These are phyloP conservation scores for Podargus strigoides DNA, from an alignment of 2,797 vertebrate genomes.

Conservation along the genomic window DNA sequence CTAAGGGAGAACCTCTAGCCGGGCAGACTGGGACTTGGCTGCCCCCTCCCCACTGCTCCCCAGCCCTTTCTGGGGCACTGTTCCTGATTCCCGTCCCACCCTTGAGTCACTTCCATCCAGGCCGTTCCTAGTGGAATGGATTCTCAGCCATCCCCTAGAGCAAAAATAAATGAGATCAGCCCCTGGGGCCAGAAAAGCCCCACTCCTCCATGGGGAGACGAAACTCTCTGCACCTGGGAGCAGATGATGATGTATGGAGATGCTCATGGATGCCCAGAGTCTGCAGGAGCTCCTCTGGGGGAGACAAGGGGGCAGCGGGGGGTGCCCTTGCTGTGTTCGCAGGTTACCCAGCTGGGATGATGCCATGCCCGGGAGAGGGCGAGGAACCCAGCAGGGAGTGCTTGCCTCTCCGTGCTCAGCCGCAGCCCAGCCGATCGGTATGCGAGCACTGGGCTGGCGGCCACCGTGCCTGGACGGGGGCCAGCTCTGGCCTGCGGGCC, in stretches of 20 bases:
- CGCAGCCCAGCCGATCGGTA: not conserved
- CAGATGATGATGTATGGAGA: not conserved
- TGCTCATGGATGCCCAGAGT: not conserved
- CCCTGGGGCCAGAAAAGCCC: not conserved
- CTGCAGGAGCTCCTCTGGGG: not conserved
- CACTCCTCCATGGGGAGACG: not conserved
- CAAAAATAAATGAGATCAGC: not conserved
- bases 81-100: not conserved
- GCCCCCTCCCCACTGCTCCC: not conserved
- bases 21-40: not conserved
- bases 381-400: not conserved
- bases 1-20: not conserved
- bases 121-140: not conserved
- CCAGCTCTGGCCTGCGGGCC: slow-evolving; percentile 45
- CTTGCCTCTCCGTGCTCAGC: not conserved
- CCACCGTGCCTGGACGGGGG: not conserved
- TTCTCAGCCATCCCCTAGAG: not conserved
- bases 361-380: not conserved
- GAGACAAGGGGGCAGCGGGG: rapidly evolving
- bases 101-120: not conserved
- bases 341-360: not conserved
- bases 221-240: not conserved
- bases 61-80: not conserved
- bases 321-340: not conserved
- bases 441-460: slow-evolving; percentile 46